Conservation (phyloP, 2,797 vertebrate species). For the Clarias platycephalus region DNA sequence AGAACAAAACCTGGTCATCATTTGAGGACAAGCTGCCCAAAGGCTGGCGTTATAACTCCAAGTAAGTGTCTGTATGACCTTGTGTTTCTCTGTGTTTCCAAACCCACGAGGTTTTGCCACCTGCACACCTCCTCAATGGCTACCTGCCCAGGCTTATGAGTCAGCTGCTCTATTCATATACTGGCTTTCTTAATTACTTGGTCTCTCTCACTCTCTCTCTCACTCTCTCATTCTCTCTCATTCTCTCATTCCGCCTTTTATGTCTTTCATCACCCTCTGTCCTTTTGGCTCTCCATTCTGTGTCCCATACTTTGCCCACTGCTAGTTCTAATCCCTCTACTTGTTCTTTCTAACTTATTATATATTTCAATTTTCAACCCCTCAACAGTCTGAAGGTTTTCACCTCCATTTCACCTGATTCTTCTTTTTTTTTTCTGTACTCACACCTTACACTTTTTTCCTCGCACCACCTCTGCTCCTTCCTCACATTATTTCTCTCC, state of each 20-base stretch:
- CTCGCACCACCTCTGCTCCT: background rate
- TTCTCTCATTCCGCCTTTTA: conserved; percentile 24
- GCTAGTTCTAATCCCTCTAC: conserved; percentile 37
- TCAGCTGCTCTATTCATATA: conserved; percentile 45
- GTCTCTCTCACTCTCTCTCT: conserved; percentile 9
- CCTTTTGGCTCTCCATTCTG: conserved; percentile 34
- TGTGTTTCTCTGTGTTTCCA: conserved; percentile 32
- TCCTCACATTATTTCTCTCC: conserved; percentile 17
- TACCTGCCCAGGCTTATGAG: conserved; percentile 40
- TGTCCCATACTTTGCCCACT: conserved; percentile 39
- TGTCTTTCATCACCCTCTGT: conserved; percentile 39
- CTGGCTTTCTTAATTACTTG: conserved; percentile 40
- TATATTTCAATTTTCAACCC: conserved; percentile 49
- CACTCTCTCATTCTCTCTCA: conserved; percentile 23
- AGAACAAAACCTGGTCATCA: conserved; percentile 79
- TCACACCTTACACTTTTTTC: conserved; percentile 26
- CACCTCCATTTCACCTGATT: conserved; percentile 41
- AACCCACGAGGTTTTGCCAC: conserved; percentile 30
- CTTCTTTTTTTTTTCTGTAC: conserved; percentile 32
- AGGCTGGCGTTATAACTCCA: conserved; percentile 79
- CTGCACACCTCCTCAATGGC: conserved; percentile 45
- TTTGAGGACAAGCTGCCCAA: conserved; percentile 86
- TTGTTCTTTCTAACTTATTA: conserved; percentile 42
- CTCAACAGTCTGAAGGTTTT: conserved; percentile 44
- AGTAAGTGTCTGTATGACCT: conserved; percentile 70